Base-by-base conservation (phyloP, 2,113 vertebrate species). In the Salminus brasiliensis region DNA sequence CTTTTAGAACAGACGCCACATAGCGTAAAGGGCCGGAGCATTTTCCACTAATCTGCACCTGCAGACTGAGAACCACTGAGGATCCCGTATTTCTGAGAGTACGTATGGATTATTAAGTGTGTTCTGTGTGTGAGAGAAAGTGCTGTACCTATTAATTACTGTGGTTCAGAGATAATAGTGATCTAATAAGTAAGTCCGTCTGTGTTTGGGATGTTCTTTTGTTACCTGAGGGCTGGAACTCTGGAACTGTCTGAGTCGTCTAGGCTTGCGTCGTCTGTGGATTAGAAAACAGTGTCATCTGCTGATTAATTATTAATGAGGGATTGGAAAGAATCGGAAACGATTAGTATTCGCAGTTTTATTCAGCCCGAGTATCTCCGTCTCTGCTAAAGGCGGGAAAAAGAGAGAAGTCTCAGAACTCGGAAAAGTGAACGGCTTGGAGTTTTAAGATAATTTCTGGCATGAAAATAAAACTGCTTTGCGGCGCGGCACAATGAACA, bases 271-370 rank as follows among this genome's bases (percentile, higher is more conserved):
- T 84, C 77, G 68, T 60, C 72, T 67, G 55, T 76, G 81, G 83
- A 87, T 85, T 87, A 87, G 65, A 57, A 67, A 75, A 69, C 47
- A 65, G 57, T 73, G 76, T 78, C 77, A 78, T 79, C 74, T 59
- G 32, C 71, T 84, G 74, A 86, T 86, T 82, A 81, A 87, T 86
- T 77, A 86, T 87, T 88, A 87, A 88, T 84, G 79, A 87, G 77
- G 63, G 78, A 39, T 67, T 57, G 53, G 45, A 49, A 80, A 80
- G 71, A 80, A 83, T 82, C 59, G 18, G 68, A 80, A 62, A 73
- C 55, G 68, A 76, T 86, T 83, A 79, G 65, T 41, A 81, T 85
- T 87, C 69, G 12, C 45, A 34, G 52, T 85, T 77, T 78, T 75
- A 77, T 79, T 83, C 65, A 67, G 79, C 36, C 55, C 32, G 36